These are phyloP conservation scores for Acrocera orbiculus DNA, from an alignment of 2,888 invertebrate species.

Conservation along the genomic window DNA sequence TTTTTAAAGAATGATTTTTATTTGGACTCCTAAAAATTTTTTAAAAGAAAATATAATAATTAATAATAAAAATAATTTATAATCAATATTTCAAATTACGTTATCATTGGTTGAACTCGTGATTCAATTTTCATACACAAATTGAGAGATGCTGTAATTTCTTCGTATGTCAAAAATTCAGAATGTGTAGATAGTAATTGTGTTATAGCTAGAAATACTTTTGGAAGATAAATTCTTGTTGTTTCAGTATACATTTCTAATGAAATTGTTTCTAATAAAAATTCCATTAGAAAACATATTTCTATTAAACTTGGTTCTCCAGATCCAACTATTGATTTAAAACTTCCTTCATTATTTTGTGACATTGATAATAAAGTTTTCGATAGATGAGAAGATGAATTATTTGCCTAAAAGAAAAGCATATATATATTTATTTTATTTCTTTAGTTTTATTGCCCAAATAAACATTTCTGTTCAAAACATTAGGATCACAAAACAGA, in stretches of 20 bases:
- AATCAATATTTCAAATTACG: conserved; percentile 18
- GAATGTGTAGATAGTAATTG: conserved; percentile 41
- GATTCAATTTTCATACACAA: conserved; percentile 56
- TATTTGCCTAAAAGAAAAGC: conserved; percentile 15
- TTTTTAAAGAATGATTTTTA: conserved; percentile 12
- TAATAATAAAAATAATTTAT: neutral
- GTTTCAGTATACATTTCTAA: conserved; percentile 60
- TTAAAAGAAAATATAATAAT: neutral
- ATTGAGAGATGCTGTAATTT: conserved; percentile 45
- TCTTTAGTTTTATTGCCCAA: no score
- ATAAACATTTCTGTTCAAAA: no score
- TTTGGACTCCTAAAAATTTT: conserved; percentile 22
- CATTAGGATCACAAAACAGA: no score
- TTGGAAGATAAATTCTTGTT: conserved; percentile 60
- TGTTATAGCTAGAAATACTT: conserved; percentile 49
- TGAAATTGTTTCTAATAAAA: conserved; percentile 55
- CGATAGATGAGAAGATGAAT: conserved; percentile 13
- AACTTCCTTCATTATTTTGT: conserved; percentile 16
- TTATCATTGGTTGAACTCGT: conserved; percentile 50
- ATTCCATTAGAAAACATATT: conserved; percentile 54
- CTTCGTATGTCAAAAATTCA: conserved; percentile 29
- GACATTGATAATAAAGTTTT: conserved; percentile 4
- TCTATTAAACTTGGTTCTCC: conserved; percentile 47
- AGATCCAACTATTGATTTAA: conserved; percentile 36
- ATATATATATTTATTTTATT: no score